These are phyloP conservation scores for Poeciliopsis presidionis DNA, from an alignment of 2,797 vertebrate genomes.

Conservation along the genomic window DNA sequence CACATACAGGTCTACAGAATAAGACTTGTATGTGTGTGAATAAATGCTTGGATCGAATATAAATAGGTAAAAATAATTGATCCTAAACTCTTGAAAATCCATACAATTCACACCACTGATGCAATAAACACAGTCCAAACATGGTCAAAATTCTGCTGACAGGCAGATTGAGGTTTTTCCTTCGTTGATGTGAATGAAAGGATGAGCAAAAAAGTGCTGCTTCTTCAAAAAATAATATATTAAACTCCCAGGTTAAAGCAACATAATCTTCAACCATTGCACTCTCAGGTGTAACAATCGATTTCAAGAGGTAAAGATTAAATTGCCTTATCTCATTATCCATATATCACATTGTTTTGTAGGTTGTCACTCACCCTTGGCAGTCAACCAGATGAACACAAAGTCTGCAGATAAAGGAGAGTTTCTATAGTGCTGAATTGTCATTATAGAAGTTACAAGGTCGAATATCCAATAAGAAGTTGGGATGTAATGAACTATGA, in stretches of 20 bases:
- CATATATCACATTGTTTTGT: constrained; percentile 65
- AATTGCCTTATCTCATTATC: constrained; percentile 69
- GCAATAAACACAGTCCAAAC: constrained; percentile 59
- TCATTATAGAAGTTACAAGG: constrained; percentile 21
- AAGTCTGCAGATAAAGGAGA: constrained; percentile 41
- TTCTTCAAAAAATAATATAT: constrained; percentile 74
- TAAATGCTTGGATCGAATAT: constrained; percentile 45
- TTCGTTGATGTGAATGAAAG: constrained; percentile 61
- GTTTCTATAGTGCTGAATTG: constrained; percentile 11
- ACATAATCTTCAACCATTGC: constrained; percentile 73
- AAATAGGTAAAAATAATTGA: constrained; percentile 55
- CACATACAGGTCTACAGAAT: constrained; percentile 32
- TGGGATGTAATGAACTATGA: not conserved
- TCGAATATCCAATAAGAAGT: constrained; percentile 7
- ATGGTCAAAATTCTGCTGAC: constrained; percentile 71
- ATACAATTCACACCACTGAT: constrained; percentile 74
- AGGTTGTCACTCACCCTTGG: constrained; percentile 69
- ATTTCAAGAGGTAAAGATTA: constrained; percentile 69
- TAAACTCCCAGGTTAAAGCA: constrained; percentile 61
- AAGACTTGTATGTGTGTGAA: constrained; percentile 37
- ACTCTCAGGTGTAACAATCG: constrained; percentile 76
- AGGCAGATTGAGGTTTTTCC: constrained; percentile 40
- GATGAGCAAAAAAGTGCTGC: constrained; percentile 67
- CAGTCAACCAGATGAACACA: constrained; percentile 50
- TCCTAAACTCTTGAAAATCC: constrained; percentile 57